Percentiles rank a stretch among this genome's conserved stretches.
phyloP scores from a whole-genome alignment of 2,797 vertebrate genomes.

The Alcedo quadribrachys region DNA sequence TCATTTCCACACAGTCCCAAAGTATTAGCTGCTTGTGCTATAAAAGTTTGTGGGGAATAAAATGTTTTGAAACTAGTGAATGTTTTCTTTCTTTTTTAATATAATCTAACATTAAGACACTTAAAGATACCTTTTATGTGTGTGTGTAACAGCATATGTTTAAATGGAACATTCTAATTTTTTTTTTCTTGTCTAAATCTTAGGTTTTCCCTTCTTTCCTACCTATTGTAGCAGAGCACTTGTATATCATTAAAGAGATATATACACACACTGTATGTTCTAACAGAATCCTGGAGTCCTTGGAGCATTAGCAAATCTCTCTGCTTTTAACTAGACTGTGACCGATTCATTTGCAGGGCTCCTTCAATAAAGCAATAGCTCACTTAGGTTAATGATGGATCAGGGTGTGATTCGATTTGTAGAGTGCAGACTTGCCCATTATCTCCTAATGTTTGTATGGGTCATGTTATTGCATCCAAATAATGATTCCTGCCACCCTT shows the following conservation, averaged over 20 bases:
- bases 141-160: not conserved
- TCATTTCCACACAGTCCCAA: conserved; percentile 57
- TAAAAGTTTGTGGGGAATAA: conserved; percentile 5
- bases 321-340: conserved; percentile 73
- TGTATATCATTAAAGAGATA: not conserved
- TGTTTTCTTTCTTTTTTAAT: not conserved
- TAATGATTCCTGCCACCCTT: conserved; percentile 76
- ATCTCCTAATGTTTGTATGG: conserved; percentile 77
- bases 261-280: not conserved
- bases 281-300: conserved; percentile 59
- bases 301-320: conserved; percentile 74
- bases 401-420: conserved; percentile 76
- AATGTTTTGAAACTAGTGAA: not conserved
- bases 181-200: not conserved
- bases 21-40: conserved; percentile 22
- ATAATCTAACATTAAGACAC: not conserved
- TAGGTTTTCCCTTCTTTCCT: not conserved
- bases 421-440: conserved; percentile 76
- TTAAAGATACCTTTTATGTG: not conserved
- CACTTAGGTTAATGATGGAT: conserved; percentile 86
- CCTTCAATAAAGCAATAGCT: conserved; percentile 73
- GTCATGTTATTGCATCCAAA: conserved; percentile 79
- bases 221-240: not conserved
- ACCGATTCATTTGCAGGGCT: conserved; percentile 75
- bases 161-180: not conserved